Percentiles rank a stretch among this genome's conserved stretches.
phyloP scores from a whole-genome alignment of 2,113 vertebrate species.

The Tichodroma muraria region DNA sequence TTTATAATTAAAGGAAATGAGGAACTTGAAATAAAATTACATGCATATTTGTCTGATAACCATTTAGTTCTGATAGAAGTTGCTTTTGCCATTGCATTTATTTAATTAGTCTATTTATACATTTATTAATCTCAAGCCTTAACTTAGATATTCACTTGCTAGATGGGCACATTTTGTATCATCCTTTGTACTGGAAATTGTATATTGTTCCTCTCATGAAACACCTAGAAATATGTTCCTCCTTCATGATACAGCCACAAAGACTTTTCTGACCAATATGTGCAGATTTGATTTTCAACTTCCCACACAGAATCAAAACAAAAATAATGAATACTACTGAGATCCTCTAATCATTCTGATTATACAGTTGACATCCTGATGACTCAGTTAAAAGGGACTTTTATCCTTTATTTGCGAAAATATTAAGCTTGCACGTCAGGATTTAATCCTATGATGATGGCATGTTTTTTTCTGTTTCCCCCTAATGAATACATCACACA shows the following conservation, averaged over 20 bases:
- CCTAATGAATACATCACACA: background rate
- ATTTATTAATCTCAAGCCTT: background rate
- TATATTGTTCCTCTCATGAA: background rate
- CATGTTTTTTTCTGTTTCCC: background rate
- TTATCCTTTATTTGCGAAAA: background rate
- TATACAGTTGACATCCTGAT: background rate
- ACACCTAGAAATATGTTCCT: background rate
- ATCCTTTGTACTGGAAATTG: background rate
- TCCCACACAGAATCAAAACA: background rate
- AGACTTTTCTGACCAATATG: background rate
- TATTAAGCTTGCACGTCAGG: background rate
- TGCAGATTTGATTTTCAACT: background rate
- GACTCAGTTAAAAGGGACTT: background rate
- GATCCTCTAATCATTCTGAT: background rate
- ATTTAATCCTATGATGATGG: background rate
- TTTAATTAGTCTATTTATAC: background rate
- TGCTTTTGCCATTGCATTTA: background rate
- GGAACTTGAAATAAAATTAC: background rate
- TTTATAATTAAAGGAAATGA: conserved; percentile 9
- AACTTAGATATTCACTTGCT: background rate
- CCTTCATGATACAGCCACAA: background rate
- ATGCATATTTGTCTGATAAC: background rate
- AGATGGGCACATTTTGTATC: background rate
- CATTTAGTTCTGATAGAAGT: background rate
- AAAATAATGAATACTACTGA: background rate